phyloP scores from a whole-genome alignment of 2,888 invertebrate genomes.

The Caenorhabditis angaria region DNA sequence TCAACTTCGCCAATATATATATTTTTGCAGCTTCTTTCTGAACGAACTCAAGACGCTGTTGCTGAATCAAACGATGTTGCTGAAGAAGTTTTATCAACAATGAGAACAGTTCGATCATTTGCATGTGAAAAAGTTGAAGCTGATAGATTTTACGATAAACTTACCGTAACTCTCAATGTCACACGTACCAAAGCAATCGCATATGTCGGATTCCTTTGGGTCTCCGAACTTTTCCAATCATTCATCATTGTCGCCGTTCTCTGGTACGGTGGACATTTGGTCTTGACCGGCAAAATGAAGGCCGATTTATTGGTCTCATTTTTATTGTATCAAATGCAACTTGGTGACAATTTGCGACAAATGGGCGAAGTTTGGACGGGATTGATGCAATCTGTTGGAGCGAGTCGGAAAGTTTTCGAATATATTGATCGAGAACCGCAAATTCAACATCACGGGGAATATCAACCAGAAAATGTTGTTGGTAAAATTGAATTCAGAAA shows the following conservation, averaged over 20 bases:
- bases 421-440: slow-evolving; percentile 73
- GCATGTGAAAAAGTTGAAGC: slow-evolving; percentile 73
- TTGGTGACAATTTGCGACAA: slow-evolving; percentile 72
- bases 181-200: slow-evolving; percentile 68
- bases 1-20: not conserved
- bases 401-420: slow-evolving; percentile 73
- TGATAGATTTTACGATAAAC: slow-evolving; percentile 60
- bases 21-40: slow-evolving; percentile 63
- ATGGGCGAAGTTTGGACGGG: slow-evolving; percentile 74
- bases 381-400: slow-evolving; percentile 75
- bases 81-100: slow-evolving; percentile 73
- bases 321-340: slow-evolving; percentile 74
- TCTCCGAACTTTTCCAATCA: slow-evolving; percentile 69
- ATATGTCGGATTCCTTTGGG: slow-evolving; percentile 69
- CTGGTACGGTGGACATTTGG: slow-evolving; percentile 75
- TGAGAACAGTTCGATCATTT: slow-evolving; percentile 74
- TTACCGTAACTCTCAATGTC: slow-evolving; percentile 64
- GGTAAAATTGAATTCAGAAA: slow-evolving; percentile 81
- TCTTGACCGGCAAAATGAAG: slow-evolving; percentile 68
- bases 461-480: slow-evolving; percentile 45
- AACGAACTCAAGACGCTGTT: slow-evolving; percentile 72
- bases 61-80: slow-evolving; percentile 74
- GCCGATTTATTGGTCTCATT: slow-evolving; percentile 74
- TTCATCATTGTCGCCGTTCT: slow-evolving; percentile 72
- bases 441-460: slow-evolving; percentile 56